Evolutionary conservation across 2,113 vertebrate species (phyloP).

Genomic region (Cercopithecus mona): DNA sequence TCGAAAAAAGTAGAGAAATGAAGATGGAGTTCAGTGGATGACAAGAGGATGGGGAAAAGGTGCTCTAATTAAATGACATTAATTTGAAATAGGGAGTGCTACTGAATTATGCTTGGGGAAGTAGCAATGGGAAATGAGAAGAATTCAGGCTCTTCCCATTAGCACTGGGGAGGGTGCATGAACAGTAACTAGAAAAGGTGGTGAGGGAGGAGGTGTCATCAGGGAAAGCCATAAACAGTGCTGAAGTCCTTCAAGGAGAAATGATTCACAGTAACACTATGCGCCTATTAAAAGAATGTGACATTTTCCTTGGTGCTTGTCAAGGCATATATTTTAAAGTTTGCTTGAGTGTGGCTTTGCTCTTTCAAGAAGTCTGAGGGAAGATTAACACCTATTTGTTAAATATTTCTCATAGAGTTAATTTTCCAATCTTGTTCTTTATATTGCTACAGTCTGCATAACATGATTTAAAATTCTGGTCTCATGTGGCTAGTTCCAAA

Average conservation of each 20-base stretch:
- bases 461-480: conserved; percentile 81
- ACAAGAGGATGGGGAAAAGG: neutral
- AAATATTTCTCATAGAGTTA: conserved; percentile 82
- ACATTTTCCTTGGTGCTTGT: conserved; percentile 33
- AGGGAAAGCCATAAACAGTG: neutral
- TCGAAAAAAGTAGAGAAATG: neutral
- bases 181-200: neutral
- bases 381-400: conserved; percentile 78
- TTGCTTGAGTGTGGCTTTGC: conserved; percentile 43
- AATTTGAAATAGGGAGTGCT: neutral
- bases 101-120: neutral
- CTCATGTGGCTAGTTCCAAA: conserved; percentile 75
- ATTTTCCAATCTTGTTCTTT: conserved; percentile 73
- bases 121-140: neutral
- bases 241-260: conserved; percentile 15
- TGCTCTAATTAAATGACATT: neutral
- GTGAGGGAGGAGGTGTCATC: neutral
- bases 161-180: rapidly evolving
- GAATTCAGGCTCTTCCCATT: neutral
- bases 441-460: neutral
- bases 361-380: conserved; percentile 62
- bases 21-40: neutral
- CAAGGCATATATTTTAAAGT: conserved; percentile 44
- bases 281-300: neutral
- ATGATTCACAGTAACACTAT: neutral